These are phyloP conservation scores for Cebidichthys violaceus DNA, from an alignment of 2,113 vertebrate genomes.

Conservation along the genomic window DNA sequence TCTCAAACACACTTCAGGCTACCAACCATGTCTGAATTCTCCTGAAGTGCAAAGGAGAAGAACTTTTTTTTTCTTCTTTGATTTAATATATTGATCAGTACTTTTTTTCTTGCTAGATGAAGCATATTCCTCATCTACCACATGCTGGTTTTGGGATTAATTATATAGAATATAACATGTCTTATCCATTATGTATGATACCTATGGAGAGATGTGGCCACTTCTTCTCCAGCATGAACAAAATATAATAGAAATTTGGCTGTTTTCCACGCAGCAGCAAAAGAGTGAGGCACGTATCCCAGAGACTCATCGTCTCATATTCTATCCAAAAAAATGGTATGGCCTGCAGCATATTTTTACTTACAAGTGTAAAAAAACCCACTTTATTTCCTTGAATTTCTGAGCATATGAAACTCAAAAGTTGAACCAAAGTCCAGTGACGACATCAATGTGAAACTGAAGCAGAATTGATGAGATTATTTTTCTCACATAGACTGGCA, in stretches of 20 bases:
- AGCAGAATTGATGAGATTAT: slow-evolving; percentile 31
- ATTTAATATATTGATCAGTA: background rate
- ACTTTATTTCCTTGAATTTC: background rate
- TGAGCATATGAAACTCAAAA: background rate
- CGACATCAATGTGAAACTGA: slow-evolving; percentile 6
- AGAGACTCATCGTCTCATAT: slow-evolving; percentile 15
- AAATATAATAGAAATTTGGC: background rate
- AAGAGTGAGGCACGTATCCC: background rate
- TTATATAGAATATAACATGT: background rate
- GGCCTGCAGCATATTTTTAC: slow-evolving; percentile 7
- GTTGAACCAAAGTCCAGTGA: background rate
- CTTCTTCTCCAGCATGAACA: background rate
- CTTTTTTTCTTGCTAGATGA: too few relatives aligned
- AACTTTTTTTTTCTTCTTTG: too few relatives aligned
- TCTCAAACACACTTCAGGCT: background rate
- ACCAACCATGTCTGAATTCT: background rate
- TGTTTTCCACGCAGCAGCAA: background rate
- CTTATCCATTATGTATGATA: background rate
- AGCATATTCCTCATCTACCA: background rate
- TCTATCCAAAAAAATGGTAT: background rate
- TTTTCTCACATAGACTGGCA: slow-evolving; percentile 3
- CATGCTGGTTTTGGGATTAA: background rate
- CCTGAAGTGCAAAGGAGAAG: background rate
- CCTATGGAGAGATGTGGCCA: background rate
- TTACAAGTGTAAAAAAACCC: background rate